Evolutionary conservation across 92 coral and sea anemone genomes (phyloP).

Genomic region (Umimayanthus chanpuru): DNA sequence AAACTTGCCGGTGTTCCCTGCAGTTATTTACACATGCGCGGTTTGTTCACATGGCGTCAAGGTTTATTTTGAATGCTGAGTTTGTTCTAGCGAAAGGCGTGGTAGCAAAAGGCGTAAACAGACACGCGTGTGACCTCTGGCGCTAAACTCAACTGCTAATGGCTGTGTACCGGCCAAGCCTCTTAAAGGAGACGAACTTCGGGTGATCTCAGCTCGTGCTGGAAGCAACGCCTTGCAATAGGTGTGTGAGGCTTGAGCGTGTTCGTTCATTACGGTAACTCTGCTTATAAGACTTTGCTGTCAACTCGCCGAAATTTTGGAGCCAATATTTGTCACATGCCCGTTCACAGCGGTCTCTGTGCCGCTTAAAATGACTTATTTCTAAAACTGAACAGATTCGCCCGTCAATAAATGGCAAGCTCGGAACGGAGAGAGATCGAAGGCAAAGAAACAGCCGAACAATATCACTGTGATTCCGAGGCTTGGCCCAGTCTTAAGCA

Average conservation of each 20-base stretch:
- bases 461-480: conserved; percentile 59
- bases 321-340: background rate
- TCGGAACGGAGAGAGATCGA: conserved; percentile 70
- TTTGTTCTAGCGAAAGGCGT: conserved; percentile 29
- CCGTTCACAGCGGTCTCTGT: background rate
- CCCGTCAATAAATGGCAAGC: conserved; percentile 59
- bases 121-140: conserved; percentile 26
- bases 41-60: conserved; percentile 19
- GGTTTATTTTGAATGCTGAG: conserved; percentile 3
- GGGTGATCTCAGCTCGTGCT: conserved; percentile 32
- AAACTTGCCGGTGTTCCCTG: background rate
- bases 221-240: background rate
- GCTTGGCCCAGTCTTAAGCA: conserved; percentile 32
- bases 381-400: background rate
- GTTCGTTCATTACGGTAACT: background rate
- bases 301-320: conserved; percentile 15
- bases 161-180: background rate
- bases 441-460: conserved; percentile 67
- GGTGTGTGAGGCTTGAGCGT: conserved; percentile 12
- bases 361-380: conserved; percentile 1
- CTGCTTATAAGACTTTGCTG: background rate
- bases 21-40: background rate
- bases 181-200: background rate
- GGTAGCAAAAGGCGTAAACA: conserved; percentile 22
- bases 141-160: background rate